Percentiles rank a stretch among this genome's conserved stretches.
These are phyloP conservation scores for Bradypodion pumilum DNA, from an alignment of 2,797 vertebrate species.

Conservation along the genomic window DNA sequence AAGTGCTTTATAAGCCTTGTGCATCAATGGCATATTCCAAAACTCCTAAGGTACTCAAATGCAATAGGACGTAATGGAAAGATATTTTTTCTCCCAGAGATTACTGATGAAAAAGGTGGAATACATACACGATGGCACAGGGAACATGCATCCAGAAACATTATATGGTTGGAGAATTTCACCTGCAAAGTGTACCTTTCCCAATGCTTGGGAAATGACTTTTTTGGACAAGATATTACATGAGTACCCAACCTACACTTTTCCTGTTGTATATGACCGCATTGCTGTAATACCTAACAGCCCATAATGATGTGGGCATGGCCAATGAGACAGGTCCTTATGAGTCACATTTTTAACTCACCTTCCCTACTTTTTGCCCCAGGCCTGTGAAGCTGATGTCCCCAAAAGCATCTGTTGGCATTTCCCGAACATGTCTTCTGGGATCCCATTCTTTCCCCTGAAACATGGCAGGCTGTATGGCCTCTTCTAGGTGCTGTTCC, in stretches of 20 bases:
- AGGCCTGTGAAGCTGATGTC: constrained; percentile 84
- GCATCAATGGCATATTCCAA: not conserved
- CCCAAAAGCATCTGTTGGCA: constrained; percentile 91
- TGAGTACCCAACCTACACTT: not conserved
- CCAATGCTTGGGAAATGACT: too few species aligned
- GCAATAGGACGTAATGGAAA: not conserved
- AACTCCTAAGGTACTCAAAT: not conserved
- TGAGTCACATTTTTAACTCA: constrained; percentile 49
- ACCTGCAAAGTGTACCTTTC: too few species aligned
- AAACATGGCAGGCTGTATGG: constrained; percentile 76
- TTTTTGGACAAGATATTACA: not conserved
- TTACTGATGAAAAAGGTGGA: not conserved
- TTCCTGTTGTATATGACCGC: too few species aligned
- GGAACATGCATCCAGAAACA: too few species aligned
- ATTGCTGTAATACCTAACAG: too few species aligned
- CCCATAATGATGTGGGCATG: too few species aligned
- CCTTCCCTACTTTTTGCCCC: constrained; percentile 84
- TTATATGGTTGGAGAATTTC: too few species aligned
- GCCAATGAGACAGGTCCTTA: too few species aligned
- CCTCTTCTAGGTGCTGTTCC: constrained; percentile 79
- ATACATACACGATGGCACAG: not conserved
- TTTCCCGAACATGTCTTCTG: constrained; percentile 80
- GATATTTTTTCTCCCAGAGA: not conserved
- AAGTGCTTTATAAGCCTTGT: not conserved
- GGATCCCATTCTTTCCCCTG: constrained; percentile 80